Conservation (phyloP, 2,888 invertebrate genomes). For the Lordiphosa andalusiaca region DNA sequence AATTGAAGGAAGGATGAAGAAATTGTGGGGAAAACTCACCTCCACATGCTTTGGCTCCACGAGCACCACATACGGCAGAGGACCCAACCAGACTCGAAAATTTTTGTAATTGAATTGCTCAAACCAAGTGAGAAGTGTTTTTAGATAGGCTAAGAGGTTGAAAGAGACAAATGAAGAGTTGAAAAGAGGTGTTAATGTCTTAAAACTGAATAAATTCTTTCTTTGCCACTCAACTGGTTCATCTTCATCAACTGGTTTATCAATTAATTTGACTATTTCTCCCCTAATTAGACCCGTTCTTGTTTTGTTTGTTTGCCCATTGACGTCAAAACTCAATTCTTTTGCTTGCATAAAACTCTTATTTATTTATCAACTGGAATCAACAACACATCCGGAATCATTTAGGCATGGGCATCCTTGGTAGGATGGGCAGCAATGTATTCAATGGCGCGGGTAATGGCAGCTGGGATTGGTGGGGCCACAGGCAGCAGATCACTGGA, state of each 20-base stretch:
- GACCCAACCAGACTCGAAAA: constrained; percentile 45
- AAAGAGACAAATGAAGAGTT: too few relatives aligned
- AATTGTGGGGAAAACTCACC: constrained; percentile 27
- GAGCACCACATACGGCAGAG: constrained; percentile 39
- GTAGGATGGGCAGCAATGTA: constrained; percentile 57
- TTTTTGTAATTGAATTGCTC: constrained; percentile 31
- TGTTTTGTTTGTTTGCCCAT: too few relatives aligned
- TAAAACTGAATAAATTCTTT: too few relatives aligned
- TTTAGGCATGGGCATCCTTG: constrained; percentile 4
- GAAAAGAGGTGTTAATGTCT: too few relatives aligned
- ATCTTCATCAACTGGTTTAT: too few relatives aligned
- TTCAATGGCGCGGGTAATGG: constrained; percentile 43
- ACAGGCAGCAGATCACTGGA: constrained; percentile 49
- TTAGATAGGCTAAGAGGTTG: constrained; percentile 26
- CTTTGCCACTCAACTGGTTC: too few relatives aligned
- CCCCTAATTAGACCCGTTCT: constrained; percentile 7
- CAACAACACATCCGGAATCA: too few relatives aligned
- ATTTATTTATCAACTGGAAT: constrained; percentile 12
- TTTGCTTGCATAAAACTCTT: constrained; percentile 11
- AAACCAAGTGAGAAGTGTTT: constrained; percentile 27
- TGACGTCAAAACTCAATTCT: background rate
- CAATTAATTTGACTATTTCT: too few relatives aligned
- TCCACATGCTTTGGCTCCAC: constrained; percentile 45
- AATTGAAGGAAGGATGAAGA: background rate
- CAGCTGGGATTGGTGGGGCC: constrained; percentile 58